A percentile compares a stretch with the other conserved stretches of the same genome.
phyloP scores from a whole-genome alignment of 2,797 vertebrate genomes.

The Pelochelys cantorii region DNA sequence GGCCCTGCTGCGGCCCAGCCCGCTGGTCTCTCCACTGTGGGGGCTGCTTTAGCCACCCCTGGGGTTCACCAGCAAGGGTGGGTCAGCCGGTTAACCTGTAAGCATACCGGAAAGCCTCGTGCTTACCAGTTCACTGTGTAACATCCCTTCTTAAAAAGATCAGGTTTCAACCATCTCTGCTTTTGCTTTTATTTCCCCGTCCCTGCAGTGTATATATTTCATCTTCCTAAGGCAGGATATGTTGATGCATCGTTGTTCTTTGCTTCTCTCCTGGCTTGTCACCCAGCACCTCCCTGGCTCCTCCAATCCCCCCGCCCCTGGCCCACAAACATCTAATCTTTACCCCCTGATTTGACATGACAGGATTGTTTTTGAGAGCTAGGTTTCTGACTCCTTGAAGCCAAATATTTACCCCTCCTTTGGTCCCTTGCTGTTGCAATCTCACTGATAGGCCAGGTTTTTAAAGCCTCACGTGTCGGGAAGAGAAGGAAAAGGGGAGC shows the following conservation, averaged over 20 bases:
- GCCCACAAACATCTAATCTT: rapidly evolving
- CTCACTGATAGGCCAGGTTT: rapidly evolving
- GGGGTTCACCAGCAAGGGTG: too few relatives aligned
- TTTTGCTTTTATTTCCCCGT: not conserved
- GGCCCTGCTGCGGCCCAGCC: too few relatives aligned
- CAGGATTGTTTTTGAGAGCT: not conserved
- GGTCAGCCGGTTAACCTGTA: too few relatives aligned
- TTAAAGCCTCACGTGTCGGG: not conserved
- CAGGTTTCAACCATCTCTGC: not conserved
- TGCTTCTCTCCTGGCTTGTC: not conserved
- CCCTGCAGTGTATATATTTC: too few relatives aligned
- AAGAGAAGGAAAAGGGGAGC: not conserved
- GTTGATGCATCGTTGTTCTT: too few relatives aligned
- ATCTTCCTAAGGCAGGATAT: not conserved
- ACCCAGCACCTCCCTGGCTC: rapidly evolving
- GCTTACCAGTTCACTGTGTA: too few relatives aligned
- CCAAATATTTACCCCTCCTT: not conserved
- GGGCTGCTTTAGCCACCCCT: too few relatives aligned
- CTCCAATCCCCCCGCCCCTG: not conserved
- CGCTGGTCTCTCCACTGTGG: too few relatives aligned
- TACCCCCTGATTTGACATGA: rapidly evolving
- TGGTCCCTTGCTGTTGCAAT: rapidly evolving
- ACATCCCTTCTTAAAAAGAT: not conserved
- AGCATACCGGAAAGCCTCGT: too few relatives aligned
- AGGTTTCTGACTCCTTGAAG: not conserved